Conservation (phyloP, 1,140 invertebrate species). For the Heliothis virescens region DNA sequence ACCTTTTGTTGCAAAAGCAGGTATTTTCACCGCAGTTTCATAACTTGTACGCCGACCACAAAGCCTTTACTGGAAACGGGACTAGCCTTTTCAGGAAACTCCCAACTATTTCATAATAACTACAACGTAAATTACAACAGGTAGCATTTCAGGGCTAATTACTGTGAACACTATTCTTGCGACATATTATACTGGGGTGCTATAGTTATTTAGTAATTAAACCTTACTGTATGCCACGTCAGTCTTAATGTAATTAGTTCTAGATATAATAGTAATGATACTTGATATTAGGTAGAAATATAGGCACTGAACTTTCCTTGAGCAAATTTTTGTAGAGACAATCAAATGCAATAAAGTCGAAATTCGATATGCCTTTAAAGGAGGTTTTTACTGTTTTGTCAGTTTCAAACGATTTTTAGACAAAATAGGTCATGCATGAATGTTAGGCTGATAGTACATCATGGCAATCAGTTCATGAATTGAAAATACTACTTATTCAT, state of each 20-base stretch:
- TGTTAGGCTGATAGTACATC: no score
- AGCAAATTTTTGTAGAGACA: neutral
- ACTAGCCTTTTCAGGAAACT: neutral
- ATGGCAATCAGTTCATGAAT: no score
- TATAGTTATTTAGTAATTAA: neutral
- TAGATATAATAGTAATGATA: neutral
- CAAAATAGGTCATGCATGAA: no score
- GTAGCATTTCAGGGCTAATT: neutral
- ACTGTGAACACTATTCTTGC: neutral
- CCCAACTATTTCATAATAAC: neutral
- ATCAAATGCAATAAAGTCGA: no score
- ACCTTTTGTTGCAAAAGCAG: no score
- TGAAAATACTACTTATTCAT: no score
- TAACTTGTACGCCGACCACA: no score
- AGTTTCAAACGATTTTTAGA: no score
- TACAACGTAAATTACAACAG: neutral
- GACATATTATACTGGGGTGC: neutral
- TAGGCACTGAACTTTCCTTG: neutral
- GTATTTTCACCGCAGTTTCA: no score
- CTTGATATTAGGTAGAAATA: neutral
- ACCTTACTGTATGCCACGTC: neutral
- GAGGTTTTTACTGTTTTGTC: no score
- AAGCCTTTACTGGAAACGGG: neutral
- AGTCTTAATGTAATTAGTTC: neutral
- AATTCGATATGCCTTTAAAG: no score